Conservation (phyloP, 2,888 invertebrate species). For the Drymonia ruficornis region DNA sequence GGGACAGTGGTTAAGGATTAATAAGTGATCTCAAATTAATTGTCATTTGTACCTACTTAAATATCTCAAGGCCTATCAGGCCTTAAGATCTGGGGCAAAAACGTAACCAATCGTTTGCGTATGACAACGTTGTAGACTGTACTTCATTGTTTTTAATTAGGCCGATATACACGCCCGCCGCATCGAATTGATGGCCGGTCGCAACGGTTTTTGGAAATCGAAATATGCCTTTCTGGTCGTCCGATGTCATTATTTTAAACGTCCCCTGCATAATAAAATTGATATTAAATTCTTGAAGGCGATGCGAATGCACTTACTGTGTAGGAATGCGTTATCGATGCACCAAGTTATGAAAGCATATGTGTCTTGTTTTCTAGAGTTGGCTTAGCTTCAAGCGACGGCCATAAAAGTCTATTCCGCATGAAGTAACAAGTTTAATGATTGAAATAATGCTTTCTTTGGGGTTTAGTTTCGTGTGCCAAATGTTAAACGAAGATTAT, state of each 20-base stretch:
- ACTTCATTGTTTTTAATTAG: constrained; percentile 6
- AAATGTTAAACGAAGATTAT: neutral
- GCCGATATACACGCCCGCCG: neutral
- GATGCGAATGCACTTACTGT: neutral
- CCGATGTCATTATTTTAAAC: constrained; percentile 36
- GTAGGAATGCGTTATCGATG: neutral
- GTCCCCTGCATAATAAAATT: constrained; percentile 28
- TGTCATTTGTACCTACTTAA: no score
- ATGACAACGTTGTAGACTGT: neutral
- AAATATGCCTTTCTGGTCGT: constrained; percentile 26
- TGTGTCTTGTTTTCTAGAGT: neutral
- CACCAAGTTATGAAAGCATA: neutral
- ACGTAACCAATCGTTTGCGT: neutral
- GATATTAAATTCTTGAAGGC: constrained; percentile 4
- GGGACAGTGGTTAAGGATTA: no score
- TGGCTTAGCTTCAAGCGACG: constrained; percentile 1
- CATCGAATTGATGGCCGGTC: neutral
- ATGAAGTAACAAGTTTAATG: neutral
- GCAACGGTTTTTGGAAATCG: constrained; percentile 26
- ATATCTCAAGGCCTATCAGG: no score
- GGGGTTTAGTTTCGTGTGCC: neutral
- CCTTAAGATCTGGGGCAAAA: no score
- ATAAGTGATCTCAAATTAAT: no score
- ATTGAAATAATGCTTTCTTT: neutral
- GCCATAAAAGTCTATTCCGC: neutral